Conservation (phyloP, 2,797 vertebrate genomes). For the Myotis pilosus region DNA sequence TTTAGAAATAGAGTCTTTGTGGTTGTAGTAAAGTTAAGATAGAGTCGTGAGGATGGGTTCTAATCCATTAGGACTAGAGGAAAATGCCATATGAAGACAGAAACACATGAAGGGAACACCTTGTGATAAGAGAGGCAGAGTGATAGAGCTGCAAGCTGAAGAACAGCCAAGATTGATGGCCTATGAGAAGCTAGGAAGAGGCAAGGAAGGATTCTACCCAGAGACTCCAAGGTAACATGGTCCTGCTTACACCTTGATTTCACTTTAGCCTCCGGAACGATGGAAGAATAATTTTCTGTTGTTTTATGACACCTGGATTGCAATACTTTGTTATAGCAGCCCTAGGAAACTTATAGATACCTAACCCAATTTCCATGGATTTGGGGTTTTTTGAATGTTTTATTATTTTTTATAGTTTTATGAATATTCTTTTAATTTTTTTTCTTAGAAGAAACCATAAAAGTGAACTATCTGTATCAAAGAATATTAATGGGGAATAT, state of each 20-base stretch:
- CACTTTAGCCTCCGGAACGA: background rate
- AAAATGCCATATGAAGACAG: background rate
- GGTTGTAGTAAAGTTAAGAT: background rate
- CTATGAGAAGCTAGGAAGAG: background rate
- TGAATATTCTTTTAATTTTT: constrained; percentile 13
- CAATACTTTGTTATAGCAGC: background rate
- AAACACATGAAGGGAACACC: background rate
- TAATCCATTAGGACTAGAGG: background rate
- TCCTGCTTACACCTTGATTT: background rate
- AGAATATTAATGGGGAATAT: background rate
- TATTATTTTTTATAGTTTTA: background rate
- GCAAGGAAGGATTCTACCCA: background rate
- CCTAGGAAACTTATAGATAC: background rate
- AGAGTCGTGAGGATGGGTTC: background rate
- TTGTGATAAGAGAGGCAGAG: background rate
- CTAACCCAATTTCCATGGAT: background rate
- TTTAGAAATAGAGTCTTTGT: background rate
- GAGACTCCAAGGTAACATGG: background rate
- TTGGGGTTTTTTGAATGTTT: background rate
- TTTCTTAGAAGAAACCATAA: background rate
- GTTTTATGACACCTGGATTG: background rate
- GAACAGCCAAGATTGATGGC: too few species aligned
- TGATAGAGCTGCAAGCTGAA: background rate
- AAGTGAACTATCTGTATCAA: background rate
- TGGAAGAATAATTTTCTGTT: background rate